Percentiles rank a stretch among this genome's conserved stretches.
Evolutionary conservation across 2,888 invertebrate species (phyloP).

Genomic region (Lasiommata megera): DNA sequence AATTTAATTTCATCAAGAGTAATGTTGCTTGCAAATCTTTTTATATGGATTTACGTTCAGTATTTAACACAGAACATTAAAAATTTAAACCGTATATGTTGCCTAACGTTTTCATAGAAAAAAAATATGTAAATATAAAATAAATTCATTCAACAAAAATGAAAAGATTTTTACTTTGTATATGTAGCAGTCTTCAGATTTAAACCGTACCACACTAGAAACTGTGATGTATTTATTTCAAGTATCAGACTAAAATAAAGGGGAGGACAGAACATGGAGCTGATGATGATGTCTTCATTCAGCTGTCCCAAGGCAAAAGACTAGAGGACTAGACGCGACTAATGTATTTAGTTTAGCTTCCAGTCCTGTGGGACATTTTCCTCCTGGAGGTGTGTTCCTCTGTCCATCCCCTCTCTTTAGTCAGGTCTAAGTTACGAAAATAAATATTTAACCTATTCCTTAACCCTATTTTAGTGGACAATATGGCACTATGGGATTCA

Average conservation of each 20-base stretch:
- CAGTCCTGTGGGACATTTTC: not conserved
- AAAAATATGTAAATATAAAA: too few species aligned
- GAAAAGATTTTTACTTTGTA: not conserved
- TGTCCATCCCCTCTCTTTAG: not conserved
- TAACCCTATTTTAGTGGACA: constrained; percentile 39
- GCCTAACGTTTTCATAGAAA: too few species aligned
- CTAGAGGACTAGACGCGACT: too few species aligned
- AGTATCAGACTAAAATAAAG: not conserved
- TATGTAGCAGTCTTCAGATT: not conserved
- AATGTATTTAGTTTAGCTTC: too few species aligned
- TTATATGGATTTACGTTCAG: too few species aligned
- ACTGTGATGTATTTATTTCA: not conserved
- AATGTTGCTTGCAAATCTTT: too few species aligned
- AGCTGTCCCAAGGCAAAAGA: too few species aligned
- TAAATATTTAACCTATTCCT: constrained; percentile 20
- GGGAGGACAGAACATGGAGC: not conserved
- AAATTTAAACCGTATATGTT: too few species aligned
- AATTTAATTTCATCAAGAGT: too few species aligned
- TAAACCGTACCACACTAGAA: not conserved
- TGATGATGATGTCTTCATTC: too few species aligned
- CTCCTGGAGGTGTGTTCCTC: not conserved
- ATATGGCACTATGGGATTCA: constrained; percentile 71
- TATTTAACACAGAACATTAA: too few species aligned
- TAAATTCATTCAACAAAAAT: not conserved
- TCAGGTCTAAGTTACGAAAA: constrained; percentile 3